Conservation (phyloP, 2,797 vertebrate genomes). For the Adrianichthys oophorus region DNA sequence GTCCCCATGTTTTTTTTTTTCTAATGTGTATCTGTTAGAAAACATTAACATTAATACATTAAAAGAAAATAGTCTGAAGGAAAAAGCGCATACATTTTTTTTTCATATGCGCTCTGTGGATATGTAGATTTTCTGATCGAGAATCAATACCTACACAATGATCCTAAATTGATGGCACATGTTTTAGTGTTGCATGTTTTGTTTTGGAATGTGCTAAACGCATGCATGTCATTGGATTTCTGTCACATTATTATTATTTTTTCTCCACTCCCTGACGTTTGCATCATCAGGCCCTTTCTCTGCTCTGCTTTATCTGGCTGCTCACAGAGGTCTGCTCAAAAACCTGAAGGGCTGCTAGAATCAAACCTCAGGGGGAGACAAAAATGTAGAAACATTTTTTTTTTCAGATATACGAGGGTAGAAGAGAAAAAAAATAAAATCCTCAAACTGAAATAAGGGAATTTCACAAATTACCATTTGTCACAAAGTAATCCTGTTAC, state of each 20-base stretch:
- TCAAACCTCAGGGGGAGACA: conserved; percentile 68
- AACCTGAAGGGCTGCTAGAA: conserved; percentile 80
- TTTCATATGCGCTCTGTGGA: too few relatives aligned
- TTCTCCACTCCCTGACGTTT: conserved; percentile 36
- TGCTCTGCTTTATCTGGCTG: conserved; percentile 74
- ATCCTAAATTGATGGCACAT: conserved; percentile 35
- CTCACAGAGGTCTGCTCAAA: conserved; percentile 71
- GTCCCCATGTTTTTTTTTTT: too few relatives aligned
- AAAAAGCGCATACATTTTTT: too few relatives aligned
- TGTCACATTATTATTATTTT: conserved; percentile 56
- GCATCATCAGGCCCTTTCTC: conserved; percentile 56
- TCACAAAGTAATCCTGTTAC: conserved; percentile 85
- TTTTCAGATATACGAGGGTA: conserved; percentile 37
- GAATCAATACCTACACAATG: too few relatives aligned
- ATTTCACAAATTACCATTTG: conserved; percentile 83
- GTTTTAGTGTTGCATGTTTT: conserved; percentile 6
- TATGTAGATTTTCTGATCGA: too few relatives aligned
- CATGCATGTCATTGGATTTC: conserved; percentile 42
- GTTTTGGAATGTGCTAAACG: conserved; percentile 29
- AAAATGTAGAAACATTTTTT: conserved; percentile 60
- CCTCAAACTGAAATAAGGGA: conserved; percentile 79
- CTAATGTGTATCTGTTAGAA: too few relatives aligned
- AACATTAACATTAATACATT: too few relatives aligned
- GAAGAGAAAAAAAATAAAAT: conserved; percentile 67
- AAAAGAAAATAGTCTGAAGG: too few relatives aligned